phyloP scores from a whole-genome alignment of 2,113 vertebrate species.

The Muntiacus muntjak region DNA sequence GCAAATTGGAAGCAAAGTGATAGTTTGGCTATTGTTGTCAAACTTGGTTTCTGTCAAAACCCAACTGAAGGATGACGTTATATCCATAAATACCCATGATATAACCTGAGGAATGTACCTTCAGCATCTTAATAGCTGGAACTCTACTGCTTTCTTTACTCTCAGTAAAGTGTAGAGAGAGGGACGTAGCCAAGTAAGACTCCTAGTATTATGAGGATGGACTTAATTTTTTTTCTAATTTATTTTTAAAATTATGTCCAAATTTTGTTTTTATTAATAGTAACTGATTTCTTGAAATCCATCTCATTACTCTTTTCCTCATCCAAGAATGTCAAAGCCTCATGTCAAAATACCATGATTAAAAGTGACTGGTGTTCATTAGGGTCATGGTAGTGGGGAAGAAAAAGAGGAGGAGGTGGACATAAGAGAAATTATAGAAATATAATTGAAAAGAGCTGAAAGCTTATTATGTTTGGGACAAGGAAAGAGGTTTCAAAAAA shows the following conservation, averaged over 20 bases:
- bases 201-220: not conserved
- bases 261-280: not conserved
- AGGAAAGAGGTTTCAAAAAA: not conserved
- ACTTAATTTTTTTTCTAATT: not conserved
- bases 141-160: not conserved
- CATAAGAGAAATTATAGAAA: not conserved
- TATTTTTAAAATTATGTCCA: not conserved
- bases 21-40: not conserved
- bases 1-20: not conserved
- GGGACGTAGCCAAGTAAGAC: not conserved
- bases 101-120: not conserved
- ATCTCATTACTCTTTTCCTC: not conserved
- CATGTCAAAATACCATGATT: not conserved
- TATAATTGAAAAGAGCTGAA: not conserved
- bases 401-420: not conserved
- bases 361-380: not conserved
- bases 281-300: not conserved
- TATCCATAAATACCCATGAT: not conserved
- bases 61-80: not conserved
- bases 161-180: not conserved
- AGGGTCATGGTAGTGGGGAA: not conserved
- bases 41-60: not conserved
- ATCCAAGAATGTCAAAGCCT: not conserved
- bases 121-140: not conserved
- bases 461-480: not conserved